These are phyloP conservation scores for Ellobius talpinus DNA, from an alignment of 2,113 vertebrate species.

Conservation along the genomic window DNA sequence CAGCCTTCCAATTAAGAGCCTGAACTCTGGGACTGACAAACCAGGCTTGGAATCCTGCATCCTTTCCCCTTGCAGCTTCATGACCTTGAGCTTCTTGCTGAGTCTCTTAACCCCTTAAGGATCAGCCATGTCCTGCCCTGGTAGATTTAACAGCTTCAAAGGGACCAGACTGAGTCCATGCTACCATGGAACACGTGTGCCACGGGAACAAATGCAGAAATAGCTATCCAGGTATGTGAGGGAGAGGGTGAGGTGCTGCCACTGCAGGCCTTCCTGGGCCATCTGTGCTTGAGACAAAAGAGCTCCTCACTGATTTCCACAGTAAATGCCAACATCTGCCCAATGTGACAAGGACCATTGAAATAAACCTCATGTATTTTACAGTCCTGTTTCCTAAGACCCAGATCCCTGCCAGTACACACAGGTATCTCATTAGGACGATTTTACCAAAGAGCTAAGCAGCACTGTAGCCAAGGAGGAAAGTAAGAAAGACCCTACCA, in stretches of 20 bases:
- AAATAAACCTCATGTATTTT: conserved; percentile 36
- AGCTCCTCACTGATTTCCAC: background rate
- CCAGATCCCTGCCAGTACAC: background rate
- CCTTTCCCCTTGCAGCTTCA: background rate
- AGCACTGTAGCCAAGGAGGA: background rate
- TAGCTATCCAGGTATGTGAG: background rate
- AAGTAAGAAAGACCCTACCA: background rate
- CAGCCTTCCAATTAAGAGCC: conserved; percentile 64
- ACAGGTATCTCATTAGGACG: background rate
- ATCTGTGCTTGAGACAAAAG: conserved; percentile 20
- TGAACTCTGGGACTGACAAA: conserved; percentile 12
- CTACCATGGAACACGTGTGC: background rate
- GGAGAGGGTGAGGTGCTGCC: background rate
- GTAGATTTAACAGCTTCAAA: background rate
- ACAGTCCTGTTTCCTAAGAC: conserved; percentile 61
- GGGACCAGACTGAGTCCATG: background rate
- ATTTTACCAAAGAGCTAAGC: background rate
- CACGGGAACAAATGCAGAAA: background rate
- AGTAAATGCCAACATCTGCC: conserved; percentile 74
- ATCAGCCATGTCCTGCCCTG: background rate
- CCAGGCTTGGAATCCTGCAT: background rate
- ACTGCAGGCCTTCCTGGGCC: background rate
- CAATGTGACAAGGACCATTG: conserved; percentile 9
- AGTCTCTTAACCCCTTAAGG: background rate
- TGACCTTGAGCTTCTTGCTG: conserved; percentile 19